Conservation (phyloP, 1,140 invertebrate genomes). For the Muscidifurax raptorellus region DNA sequence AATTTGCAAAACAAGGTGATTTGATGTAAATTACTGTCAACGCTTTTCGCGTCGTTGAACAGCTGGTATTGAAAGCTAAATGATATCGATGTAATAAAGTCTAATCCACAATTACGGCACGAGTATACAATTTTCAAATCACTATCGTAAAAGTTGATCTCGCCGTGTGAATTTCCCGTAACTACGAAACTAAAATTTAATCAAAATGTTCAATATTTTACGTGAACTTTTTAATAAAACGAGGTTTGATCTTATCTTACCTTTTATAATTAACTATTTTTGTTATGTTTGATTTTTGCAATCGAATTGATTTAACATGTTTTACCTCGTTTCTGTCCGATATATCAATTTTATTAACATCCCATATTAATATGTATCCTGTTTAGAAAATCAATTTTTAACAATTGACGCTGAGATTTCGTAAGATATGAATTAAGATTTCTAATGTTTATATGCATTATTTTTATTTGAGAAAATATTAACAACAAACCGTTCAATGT, state of each 20-base stretch:
- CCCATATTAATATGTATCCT: conserved; percentile 62
- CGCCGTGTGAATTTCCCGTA: conserved; percentile 73
- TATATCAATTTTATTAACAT: not conserved
- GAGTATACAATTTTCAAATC: conserved; percentile 76
- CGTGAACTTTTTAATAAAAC: not conserved
- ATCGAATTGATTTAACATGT: conserved; percentile 54
- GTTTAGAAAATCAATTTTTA: not conserved
- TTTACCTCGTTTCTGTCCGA: conserved; percentile 39
- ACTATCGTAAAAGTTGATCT: conserved; percentile 77
- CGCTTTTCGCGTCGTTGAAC: not conserved
- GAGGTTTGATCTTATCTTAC: conserved; percentile 50
- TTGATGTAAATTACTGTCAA: not conserved
- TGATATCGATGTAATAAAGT: conserved; percentile 73
- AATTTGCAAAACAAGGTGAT: not conserved
- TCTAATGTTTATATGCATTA: not conserved
- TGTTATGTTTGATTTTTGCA: conserved; percentile 59
- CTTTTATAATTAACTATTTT: conserved; percentile 53
- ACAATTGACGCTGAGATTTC: too few species aligned
- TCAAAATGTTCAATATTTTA: not conserved
- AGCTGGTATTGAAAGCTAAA: conserved; percentile 71
- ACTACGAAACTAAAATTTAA: conserved; percentile 70
- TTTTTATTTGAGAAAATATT: not conserved
- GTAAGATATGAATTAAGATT: too few species aligned
- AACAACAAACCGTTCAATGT: conserved; percentile 57
- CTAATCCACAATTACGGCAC: conserved; percentile 72